A percentile compares a stretch with the other conserved stretches of the same genome.
phyloP scores from a whole-genome alignment of 2,888 invertebrate genomes.

The Helicoverpa assulta region DNA sequence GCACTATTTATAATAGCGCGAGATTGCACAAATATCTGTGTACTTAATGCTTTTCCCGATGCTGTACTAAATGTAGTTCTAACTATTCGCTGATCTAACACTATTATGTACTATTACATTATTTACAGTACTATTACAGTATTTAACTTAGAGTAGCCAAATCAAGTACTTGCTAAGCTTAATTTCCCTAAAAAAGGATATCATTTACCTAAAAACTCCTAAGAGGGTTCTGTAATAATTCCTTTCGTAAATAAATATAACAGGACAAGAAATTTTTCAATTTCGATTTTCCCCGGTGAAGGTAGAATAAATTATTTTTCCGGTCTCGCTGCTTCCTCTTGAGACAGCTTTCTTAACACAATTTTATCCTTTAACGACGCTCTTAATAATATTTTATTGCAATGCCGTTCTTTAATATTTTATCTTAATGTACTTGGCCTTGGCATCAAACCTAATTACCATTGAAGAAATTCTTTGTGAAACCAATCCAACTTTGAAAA shows the following conservation, averaged over 20 bases:
- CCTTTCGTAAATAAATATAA: constrained; percentile 51
- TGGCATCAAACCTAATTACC: constrained; percentile 51
- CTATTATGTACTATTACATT: too few relatives aligned
- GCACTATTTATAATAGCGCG: constrained; percentile 64
- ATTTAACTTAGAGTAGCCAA: too few relatives aligned
- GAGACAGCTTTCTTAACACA: constrained; percentile 68
- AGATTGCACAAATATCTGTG: constrained; percentile 53
- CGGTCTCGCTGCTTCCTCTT: constrained; percentile 60
- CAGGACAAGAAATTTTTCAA: constrained; percentile 64
- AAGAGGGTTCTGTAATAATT: constrained; percentile 12
- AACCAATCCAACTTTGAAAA: constrained; percentile 35
- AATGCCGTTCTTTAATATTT: constrained; percentile 61
- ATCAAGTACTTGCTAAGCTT: too few relatives aligned
- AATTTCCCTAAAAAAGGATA: too few relatives aligned
- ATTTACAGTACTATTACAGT: too few relatives aligned
- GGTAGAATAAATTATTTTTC: constrained; percentile 75
- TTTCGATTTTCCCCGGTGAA: constrained; percentile 72
- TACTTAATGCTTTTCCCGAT: constrained; percentile 14
- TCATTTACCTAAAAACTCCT: neutral
- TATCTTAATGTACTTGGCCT: constrained; percentile 48
- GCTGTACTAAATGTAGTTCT: constrained; percentile 7
- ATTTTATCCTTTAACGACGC: constrained; percentile 72
- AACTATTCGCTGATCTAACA: neutral
- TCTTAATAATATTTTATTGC: constrained; percentile 65
- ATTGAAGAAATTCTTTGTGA: constrained; percentile 31